Evolutionary conservation across 2,113 vertebrate genomes (phyloP).

Genomic region (Antechinus flavipes): DNA sequence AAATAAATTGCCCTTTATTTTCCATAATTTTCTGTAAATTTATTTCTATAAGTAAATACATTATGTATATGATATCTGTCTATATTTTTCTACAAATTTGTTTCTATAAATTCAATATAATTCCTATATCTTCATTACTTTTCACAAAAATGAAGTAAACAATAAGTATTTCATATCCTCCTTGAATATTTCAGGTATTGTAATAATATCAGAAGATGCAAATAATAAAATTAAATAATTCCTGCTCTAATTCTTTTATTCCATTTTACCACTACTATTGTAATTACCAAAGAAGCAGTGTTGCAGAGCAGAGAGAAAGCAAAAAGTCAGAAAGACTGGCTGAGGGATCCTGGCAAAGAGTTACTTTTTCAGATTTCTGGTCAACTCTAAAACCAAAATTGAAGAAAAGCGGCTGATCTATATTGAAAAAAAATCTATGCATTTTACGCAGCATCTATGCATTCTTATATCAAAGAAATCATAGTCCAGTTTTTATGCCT

Average conservation of each 20-base stretch:
- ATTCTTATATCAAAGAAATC: background rate
- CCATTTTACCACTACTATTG: background rate
- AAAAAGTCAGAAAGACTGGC: background rate
- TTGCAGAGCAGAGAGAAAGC: background rate
- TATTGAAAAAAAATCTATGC: background rate
- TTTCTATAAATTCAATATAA: no score
- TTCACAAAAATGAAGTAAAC: background rate
- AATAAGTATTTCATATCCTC: background rate
- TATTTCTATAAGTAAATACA: background rate
- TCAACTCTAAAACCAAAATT: background rate
- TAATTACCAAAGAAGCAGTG: background rate
- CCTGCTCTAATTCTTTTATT: background rate
- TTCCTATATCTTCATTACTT: background rate
- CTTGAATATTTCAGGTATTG: background rate
- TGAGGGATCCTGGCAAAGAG: background rate
- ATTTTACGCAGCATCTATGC: background rate
- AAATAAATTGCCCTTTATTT: background rate
- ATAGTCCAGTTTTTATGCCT: background rate
- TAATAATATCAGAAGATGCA: background rate
- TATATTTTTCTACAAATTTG: no score
- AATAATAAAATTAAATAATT: background rate
- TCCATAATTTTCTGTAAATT: background rate
- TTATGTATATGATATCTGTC: no score
- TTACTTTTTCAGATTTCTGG: background rate
- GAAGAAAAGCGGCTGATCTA: background rate